These are phyloP conservation scores for Tetranychus piercei DNA, from an alignment of 2,888 invertebrate species.

Conservation along the genomic window DNA sequence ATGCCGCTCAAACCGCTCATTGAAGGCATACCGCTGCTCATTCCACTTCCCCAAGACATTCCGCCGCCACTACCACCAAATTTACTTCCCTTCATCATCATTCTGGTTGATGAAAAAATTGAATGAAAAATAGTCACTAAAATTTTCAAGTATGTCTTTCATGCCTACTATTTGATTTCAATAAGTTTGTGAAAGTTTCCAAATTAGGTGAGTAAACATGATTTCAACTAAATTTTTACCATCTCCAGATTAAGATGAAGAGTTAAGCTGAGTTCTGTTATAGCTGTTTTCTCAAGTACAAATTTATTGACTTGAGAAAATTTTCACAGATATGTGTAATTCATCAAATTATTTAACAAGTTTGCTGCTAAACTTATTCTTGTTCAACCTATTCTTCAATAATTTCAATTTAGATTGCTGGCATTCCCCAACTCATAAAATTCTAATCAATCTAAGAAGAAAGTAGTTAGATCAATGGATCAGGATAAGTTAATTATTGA, in stretches of 20 bases:
- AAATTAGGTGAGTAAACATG: background rate
- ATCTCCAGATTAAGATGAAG: background rate
- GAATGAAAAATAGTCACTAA: background rate
- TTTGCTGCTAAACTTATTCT: too few species aligned
- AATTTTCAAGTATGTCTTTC: background rate
- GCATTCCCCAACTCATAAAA: too few species aligned
- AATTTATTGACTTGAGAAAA: background rate
- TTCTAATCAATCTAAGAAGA: background rate
- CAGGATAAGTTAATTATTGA: too few species aligned
- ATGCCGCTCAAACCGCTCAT: background rate
- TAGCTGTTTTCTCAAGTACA: background rate
- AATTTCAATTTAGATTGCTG: too few species aligned
- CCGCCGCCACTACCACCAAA: background rate
- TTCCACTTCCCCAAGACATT: background rate
- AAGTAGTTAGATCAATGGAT: background rate
- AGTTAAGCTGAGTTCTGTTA: background rate
- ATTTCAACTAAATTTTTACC: background rate
- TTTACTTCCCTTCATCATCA: constrained; percentile 7
- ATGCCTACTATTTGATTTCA: background rate
- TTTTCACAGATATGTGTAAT: background rate
- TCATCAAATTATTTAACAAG: background rate
- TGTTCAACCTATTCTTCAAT: too few species aligned
- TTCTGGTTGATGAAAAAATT: background rate
- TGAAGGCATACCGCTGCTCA: background rate
- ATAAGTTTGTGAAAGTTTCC: background rate